A percentile compares a stretch with the other conserved stretches of the same genome.
These are phyloP conservation scores for Siderastrea siderea DNA, from an alignment of 92 coral and sea anemone genomes.

Conservation along the genomic window DNA sequence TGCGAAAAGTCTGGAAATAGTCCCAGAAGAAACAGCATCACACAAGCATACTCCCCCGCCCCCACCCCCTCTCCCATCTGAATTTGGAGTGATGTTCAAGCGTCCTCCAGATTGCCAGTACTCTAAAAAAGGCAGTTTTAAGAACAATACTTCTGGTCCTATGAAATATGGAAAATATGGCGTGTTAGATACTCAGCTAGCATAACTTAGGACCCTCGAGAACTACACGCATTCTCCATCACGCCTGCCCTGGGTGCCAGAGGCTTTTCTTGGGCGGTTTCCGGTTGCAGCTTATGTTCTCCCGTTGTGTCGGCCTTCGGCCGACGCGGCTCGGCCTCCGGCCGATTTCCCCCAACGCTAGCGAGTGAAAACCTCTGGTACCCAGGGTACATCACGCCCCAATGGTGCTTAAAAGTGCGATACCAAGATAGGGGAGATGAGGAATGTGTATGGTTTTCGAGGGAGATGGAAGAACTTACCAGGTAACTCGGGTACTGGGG, in stretches of 20 bases:
- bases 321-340: too few species aligned
- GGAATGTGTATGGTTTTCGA: slow-evolving; percentile 44
- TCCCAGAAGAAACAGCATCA: slow-evolving; percentile 66
- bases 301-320: too few species aligned
- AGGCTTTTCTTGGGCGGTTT: too few species aligned
- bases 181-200: slow-evolving; percentile 43
- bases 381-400: background rate
- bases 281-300: too few species aligned
- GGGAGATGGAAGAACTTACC: slow-evolving; percentile 12
- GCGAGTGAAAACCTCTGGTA: too few species aligned
- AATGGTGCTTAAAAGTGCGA: too few species aligned
- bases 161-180: slow-evolving; percentile 53
- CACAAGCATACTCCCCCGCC: slow-evolving; percentile 15
- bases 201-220: slow-evolving; percentile 55
- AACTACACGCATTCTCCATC: slow-evolving; percentile 61
- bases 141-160: slow-evolving; percentile 20
- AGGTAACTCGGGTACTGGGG: background rate
- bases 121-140: slow-evolving; percentile 19
- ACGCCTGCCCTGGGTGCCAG: background rate
- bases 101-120: slow-evolving; percentile 50
- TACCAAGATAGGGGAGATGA: background rate
- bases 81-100: slow-evolving; percentile 49
- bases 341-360: too few species aligned
- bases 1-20: slow-evolving; percentile 78
- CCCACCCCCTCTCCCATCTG: slow-evolving; percentile 37